Percentiles rank a stretch among this genome's conserved stretches.
Evolutionary conservation across 1,140 invertebrate species (phyloP).

Genomic region (Drosophila varians): DNA sequence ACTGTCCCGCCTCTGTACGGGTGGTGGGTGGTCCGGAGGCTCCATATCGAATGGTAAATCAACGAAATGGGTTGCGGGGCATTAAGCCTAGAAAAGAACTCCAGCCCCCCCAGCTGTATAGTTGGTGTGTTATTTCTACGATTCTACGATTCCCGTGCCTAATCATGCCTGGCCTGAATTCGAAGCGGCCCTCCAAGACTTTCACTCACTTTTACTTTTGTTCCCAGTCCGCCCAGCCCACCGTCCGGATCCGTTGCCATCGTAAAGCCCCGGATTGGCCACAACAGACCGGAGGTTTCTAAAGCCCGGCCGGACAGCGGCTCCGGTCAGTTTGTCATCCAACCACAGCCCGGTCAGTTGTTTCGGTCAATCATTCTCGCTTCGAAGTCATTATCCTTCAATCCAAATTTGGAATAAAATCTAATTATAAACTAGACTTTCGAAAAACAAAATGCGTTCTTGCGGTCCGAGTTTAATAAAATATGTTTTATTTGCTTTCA

Average conservation of each 20-base stretch:
- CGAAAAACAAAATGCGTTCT: slow-evolving; percentile 84
- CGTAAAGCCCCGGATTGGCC: slow-evolving; percentile 20
- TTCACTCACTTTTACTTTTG: slow-evolving; percentile 71
- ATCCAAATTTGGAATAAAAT: neutral
- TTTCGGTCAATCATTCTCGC: neutral
- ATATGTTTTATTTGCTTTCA: slow-evolving; percentile 89
- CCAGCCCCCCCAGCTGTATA: neutral
- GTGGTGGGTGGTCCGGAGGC: neutral
- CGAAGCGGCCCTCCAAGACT: slow-evolving; percentile 43
- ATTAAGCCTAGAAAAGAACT: slow-evolving; percentile 17
- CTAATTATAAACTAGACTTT: slow-evolving; percentile 15
- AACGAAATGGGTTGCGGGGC: slow-evolving; percentile 63
- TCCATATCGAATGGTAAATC: slow-evolving; percentile 41
- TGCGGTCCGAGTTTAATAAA: slow-evolving; percentile 88
- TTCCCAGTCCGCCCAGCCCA: neutral
- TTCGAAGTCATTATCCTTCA: neutral
- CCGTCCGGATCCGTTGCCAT: slow-evolving; percentile 3
- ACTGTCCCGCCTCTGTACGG: slow-evolving; percentile 3
- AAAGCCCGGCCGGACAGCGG: slow-evolving; percentile 34
- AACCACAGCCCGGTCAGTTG: slow-evolving; percentile 22
- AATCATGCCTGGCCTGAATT: slow-evolving; percentile 73
- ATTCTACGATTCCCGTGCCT: slow-evolving; percentile 50
- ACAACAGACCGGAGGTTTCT: slow-evolving; percentile 43
- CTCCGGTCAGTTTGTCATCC: slow-evolving; percentile 35
- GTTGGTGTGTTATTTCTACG: slow-evolving; percentile 5